Base-by-base conservation (phyloP, 2,113 vertebrate genomes). In the Ascaphus truei region DNA sequence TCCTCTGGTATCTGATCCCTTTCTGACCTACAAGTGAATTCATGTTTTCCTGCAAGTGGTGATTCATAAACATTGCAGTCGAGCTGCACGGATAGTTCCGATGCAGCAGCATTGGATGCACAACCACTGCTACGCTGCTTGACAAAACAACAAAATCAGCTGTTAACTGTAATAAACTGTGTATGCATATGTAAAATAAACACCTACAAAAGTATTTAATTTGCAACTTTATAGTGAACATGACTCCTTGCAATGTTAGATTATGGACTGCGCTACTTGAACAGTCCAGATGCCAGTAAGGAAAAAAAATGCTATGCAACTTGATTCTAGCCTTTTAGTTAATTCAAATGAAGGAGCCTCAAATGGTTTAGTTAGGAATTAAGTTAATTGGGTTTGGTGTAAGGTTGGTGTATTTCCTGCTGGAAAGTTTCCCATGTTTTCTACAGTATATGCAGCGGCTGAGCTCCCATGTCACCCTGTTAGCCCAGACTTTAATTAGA, bases 401-500 rank as follows among this genome's bases (percentile, higher is more conserved):
- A 89, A 92, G 88, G 89, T 80, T 83, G 84, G 79, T 89, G 84
- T 88, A 86, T 86, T 91, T 93, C 92, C 87, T 87, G 85, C 88
- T 92, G 89, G 89, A 90, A 90, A 78, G 80, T 81, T 90, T 88
- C 86, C 84, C 83, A 79, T 89, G 85, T 86, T 85, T 83, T 88
- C 84, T 83, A 79, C 65, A 50, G 77, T 78, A 75, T 79, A 84
- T 83, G 80, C 84, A 90, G 84, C 83, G 90, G 76, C 88, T 87
- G 82, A 87, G 75, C 88, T 89, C 85, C 89, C 83, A 80, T 89
- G 92, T 92, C 91, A 89, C 89, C 91, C 92, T 84, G 87, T 95
- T 97, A 94, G 92, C 88, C 81, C 80, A 85, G 88, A 94, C 93
- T 95, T 94, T 96, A 98, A 98, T 98, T 95, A 98, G 93, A 95